These are phyloP conservation scores for Synanthedon myopaeformis DNA, from an alignment of 2,888 invertebrate species.

Conservation along the genomic window DNA sequence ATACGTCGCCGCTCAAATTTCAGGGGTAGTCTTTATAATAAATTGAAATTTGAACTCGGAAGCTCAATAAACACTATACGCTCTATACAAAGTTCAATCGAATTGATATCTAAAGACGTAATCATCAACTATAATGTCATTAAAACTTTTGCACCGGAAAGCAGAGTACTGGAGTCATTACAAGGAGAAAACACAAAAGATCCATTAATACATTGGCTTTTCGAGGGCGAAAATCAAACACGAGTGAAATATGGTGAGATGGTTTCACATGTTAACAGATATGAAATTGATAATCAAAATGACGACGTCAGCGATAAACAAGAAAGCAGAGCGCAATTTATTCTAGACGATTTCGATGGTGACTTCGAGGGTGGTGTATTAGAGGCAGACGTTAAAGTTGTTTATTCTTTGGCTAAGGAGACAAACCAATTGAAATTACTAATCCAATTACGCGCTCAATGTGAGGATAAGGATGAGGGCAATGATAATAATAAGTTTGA, in stretches of 20 bases:
- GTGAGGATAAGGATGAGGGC: too few species aligned
- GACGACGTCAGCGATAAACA: slow-evolving; percentile 13
- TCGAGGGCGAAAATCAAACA: slow-evolving; percentile 16
- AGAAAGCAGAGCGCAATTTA: slow-evolving; percentile 16
- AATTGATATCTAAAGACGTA: slow-evolving; percentile 14
- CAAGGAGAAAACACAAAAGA: slow-evolving; percentile 15
- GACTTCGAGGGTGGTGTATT: slow-evolving; percentile 6
- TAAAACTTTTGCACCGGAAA: slow-evolving; percentile 13
- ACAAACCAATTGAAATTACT: slow-evolving; percentile 15
- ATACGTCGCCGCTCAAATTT: slow-evolving; percentile 12
- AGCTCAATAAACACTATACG: background rate
- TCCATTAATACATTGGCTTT: slow-evolving; percentile 35
- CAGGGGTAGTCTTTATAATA: background rate
- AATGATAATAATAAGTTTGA: too few species aligned
- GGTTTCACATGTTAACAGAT: background rate
- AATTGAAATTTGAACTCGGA: slow-evolving; percentile 15
- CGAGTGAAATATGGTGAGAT: too few species aligned
- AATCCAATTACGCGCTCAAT: background rate
- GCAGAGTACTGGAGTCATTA: slow-evolving; percentile 13
- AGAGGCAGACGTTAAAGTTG: slow-evolving; percentile 6
- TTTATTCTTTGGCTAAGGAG: slow-evolving; percentile 20
- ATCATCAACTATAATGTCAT: slow-evolving; percentile 21
- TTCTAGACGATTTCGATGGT: slow-evolving; percentile 26
- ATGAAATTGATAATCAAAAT: slow-evolving; percentile 10
- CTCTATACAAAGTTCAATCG: too few species aligned